Percentiles rank a stretch among this genome's conserved stretches.
These are phyloP conservation scores for Pachypeltis micranthus DNA, from an alignment of 1,140 invertebrate genomes.

Conservation along the genomic window DNA sequence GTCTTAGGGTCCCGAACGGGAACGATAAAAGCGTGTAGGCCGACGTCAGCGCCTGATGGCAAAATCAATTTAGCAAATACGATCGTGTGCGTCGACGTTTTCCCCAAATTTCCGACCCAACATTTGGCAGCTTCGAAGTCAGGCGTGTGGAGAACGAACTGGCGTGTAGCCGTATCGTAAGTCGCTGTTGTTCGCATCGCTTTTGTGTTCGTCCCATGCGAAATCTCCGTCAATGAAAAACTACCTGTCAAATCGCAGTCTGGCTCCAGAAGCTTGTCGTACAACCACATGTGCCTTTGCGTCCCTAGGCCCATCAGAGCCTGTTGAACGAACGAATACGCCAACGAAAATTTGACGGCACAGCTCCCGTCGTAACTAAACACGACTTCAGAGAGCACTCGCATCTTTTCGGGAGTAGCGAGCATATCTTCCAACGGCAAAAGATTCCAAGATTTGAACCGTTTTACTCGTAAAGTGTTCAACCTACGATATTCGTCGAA, in stretches of 20 bases:
- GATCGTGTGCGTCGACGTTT: conserved; percentile 74
- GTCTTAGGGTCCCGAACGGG: conserved; percentile 68
- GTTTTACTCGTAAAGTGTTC: conserved; percentile 43
- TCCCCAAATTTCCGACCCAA: conserved; percentile 79
- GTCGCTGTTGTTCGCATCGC: conserved; percentile 80
- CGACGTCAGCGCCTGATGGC: conserved; percentile 58
- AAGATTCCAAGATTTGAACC: conserved; percentile 24
- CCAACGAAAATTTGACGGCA: conserved; percentile 54
- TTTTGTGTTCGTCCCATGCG: conserved; percentile 88
- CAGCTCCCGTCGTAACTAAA: conserved; percentile 52
- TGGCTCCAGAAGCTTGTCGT: conserved; percentile 27
- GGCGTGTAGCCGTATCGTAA: conserved; percentile 61
- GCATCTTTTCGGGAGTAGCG: conserved; percentile 24
- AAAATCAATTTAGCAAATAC: conserved; percentile 82
- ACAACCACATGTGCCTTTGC: conserved; percentile 56
- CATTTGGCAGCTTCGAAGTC: conserved; percentile 91
- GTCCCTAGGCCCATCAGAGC: conserved; percentile 61
- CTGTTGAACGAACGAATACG: conserved; percentile 53
- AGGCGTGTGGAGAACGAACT: conserved; percentile 82
- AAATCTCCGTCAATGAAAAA: conserved; percentile 83
- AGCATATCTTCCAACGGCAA: conserved; percentile 36
- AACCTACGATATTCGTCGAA: conserved; percentile 60
- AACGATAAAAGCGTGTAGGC: conserved; percentile 74
- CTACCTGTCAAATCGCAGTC: conserved; percentile 42
- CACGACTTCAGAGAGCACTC: conserved; percentile 53